These are phyloP conservation scores for Mechanitis mazaeus DNA, from an alignment of 2,888 invertebrate species.

Conservation along the genomic window DNA sequence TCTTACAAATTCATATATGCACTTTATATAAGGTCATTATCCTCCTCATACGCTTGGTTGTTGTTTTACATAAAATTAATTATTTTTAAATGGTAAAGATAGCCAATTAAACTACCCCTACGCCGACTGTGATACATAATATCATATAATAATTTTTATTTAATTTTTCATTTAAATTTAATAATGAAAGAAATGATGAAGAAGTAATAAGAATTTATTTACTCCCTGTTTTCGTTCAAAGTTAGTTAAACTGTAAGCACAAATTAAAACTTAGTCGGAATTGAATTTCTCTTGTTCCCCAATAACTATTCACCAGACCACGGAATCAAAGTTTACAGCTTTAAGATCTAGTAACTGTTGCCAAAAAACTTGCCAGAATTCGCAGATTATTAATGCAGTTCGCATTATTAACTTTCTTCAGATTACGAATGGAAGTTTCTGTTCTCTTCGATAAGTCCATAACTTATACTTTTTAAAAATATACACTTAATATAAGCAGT, in stretches of 20 bases:
- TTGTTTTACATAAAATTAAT: too few relatives aligned
- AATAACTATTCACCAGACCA: constrained; percentile 33
- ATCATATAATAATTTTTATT: too few relatives aligned
- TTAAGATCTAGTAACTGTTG: constrained; percentile 43
- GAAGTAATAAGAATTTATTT: neutral
- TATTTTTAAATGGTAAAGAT: too few relatives aligned
- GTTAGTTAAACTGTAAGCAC: constrained; percentile 11
- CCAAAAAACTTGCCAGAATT: constrained; percentile 58
- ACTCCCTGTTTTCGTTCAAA: neutral
- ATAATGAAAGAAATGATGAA: constrained; percentile 1
- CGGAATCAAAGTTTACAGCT: constrained; percentile 38
- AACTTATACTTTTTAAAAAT: neutral
- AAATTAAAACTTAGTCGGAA: constrained; percentile 22
- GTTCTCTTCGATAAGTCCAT: constrained; percentile 32
- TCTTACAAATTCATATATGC: too few relatives aligned
- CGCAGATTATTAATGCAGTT: constrained; percentile 60
- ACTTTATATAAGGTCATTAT: too few relatives aligned
- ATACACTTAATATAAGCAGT: too few relatives aligned
- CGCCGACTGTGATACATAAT: too few relatives aligned
- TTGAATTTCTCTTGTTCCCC: constrained; percentile 32
- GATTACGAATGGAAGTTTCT: constrained; percentile 40
- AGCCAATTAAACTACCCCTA: too few relatives aligned
- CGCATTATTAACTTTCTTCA: constrained; percentile 52
- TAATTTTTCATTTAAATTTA: neutral
- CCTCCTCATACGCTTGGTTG: too few relatives aligned